Evolutionary conservation across 1,140 invertebrate species (phyloP), one percentile per base, ranked within the genome.

Genomic region (Frieseomelitta varia): DNA sequence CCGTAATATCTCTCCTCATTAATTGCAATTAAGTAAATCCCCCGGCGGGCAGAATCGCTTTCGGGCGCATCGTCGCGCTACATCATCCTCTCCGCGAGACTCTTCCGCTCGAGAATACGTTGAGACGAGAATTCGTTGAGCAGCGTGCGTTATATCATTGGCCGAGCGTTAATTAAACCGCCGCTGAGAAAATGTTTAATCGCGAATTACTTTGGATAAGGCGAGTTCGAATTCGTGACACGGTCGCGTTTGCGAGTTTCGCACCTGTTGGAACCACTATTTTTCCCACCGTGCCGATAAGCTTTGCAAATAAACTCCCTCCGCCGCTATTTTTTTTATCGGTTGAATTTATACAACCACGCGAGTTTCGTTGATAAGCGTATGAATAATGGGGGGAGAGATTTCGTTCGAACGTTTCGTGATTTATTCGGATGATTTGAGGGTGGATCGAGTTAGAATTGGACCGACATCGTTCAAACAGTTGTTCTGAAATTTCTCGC

Each of bases 1-100:
- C 87, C 77, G 91, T 91, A 92, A 92, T 94, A 94, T 93, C 92
- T 94, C 89, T 90, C 85, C 93, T 94, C 94, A 94, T 95, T 95
- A 95, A 95, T 95, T 95, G 93, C 93, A 94, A 94, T 94, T 94
- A 94, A 93, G 92, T 93, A 93, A 94, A 94, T 93, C 90, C 91
- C 90, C 84, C 39, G 6, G 77, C 89, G 86, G 69, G 82, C 82
- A 75, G 69, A 84, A 74, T 85, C 86, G 85, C 90, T 90, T 93
- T 90, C 91, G 84, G 53, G 72, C 87, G 34, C 74, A 58, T 87
- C 79, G 84, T 83, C 68, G 79, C 83, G 81, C 85, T 84, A 80
- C 82, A 88, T 85, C 87, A 86, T 68, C 67, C 82, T 84, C 81
- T 85, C 75, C 69, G 55, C 75, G 17, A 17, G 27, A n/a, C 34